These are phyloP conservation scores for Pseudochirops corinnae DNA, from an alignment of 2,797 vertebrate genomes.

Conservation along the genomic window DNA sequence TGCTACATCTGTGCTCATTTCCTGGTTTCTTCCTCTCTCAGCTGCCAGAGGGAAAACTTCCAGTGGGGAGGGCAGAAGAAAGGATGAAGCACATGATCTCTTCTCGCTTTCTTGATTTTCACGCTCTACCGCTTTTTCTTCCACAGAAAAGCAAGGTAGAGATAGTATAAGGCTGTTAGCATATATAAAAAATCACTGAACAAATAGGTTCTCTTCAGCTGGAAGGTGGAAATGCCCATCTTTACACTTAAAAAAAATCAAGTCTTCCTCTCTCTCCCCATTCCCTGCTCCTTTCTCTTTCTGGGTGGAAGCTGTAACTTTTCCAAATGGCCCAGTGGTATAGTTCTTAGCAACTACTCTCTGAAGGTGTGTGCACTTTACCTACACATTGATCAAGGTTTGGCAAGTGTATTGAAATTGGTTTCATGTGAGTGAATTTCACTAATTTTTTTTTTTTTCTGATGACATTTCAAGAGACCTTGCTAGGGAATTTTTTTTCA, in stretches of 20 bases:
- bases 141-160: neutral
- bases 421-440: neutral
- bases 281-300: neutral
- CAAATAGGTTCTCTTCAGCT: neutral
- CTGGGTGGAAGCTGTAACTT: neutral
- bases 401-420: neutral
- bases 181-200: neutral
- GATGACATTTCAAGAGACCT: neutral
- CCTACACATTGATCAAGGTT: neutral
- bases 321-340: neutral
- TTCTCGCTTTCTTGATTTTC: neutral
- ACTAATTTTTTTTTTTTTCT: neutral
- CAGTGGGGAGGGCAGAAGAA: neutral
- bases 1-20: neutral
- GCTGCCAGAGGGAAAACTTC: neutral
- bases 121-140: neutral
- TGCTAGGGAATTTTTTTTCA: neutral
- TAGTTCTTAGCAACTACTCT: neutral
- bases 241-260: neutral
- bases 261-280: neutral
- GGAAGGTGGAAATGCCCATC: neutral
- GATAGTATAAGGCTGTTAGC: neutral
- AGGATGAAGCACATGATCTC: neutral
- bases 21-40: neutral
- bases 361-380: neutral